phyloP scores from a whole-genome alignment of 2,113 vertebrate species.

The Neodontobutis hainanensis region DNA sequence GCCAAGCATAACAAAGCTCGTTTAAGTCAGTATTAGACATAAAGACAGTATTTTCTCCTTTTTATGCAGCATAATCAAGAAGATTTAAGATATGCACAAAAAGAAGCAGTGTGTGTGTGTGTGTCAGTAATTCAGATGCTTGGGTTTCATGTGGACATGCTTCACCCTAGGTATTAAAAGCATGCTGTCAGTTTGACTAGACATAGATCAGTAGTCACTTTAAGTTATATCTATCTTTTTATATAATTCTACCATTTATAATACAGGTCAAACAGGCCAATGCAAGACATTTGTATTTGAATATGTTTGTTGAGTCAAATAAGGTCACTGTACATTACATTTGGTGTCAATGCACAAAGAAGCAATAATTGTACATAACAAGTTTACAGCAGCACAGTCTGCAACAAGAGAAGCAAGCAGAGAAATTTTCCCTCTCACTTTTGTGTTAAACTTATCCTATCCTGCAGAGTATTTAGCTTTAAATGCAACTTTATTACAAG shows the following conservation, averaged over 20 bases:
- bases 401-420: conserved; percentile 74
- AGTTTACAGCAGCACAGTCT: conserved; percentile 74
- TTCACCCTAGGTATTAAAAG: background rate
- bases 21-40: no score
- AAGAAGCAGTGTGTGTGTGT: background rate
- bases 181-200: background rate
- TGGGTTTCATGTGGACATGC: background rate
- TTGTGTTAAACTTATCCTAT: conserved; percentile 41
- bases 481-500: background rate
- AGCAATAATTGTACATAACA: conserved; percentile 8
- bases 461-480: background rate
- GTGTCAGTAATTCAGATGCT: background rate
- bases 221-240: background rate
- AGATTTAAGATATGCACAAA: background rate
- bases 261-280: background rate
- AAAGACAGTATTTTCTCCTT: background rate
- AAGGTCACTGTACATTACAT: background rate
- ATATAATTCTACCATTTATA: no score
- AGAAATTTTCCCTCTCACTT: conserved; percentile 48
- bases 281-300: background rate
- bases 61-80: background rate
- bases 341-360: conserved; percentile 19
- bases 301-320: conserved; percentile 2
- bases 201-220: background rate
- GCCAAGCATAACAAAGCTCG: background rate